These are phyloP conservation scores for Brachypterus glaber DNA, from an alignment of 2,888 invertebrate genomes.

Conservation along the genomic window DNA sequence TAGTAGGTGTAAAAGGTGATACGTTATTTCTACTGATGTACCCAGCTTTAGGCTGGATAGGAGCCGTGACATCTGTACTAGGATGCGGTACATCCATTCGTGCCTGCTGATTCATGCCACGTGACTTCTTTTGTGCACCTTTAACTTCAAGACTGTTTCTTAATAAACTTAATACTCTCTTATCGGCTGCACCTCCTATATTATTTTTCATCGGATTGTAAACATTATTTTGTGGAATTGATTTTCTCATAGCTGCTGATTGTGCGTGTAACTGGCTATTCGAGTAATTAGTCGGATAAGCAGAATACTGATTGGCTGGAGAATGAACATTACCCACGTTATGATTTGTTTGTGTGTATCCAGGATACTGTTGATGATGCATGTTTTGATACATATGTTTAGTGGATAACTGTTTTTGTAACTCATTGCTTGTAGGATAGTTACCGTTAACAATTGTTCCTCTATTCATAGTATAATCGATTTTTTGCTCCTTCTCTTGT, in stretches of 20 bases:
- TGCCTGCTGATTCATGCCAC: conserved; percentile 28
- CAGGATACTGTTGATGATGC: conserved; percentile 23
- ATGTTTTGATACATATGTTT: conserved; percentile 25
- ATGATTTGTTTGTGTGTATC: conserved; percentile 28
- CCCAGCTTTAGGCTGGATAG: conserved; percentile 41
- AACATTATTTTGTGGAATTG: no score
- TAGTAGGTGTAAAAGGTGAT: conserved; percentile 48
- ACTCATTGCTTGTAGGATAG: no score
- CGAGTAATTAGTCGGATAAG: conserved; percentile 17
- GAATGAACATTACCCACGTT: conserved; percentile 36
- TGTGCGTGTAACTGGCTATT: conserved; percentile 17
- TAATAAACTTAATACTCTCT: conserved; percentile 60
- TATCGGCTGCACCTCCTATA: conserved; percentile 51
- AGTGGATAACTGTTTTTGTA: no score
- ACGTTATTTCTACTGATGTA: conserved; percentile 44
- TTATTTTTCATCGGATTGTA: conserved; percentile 25
- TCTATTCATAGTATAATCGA: conserved; percentile 19
- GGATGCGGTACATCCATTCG: conserved; percentile 36
- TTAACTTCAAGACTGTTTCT: conserved; percentile 63
- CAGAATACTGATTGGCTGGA: conserved; percentile 32
- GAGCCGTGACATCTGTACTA: conserved; percentile 38
- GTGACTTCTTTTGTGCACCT: conserved; percentile 44
- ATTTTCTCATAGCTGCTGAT: no score
- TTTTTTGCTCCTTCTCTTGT: conserved; percentile 28
- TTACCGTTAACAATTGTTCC: conserved; percentile 24